Percentiles rank a stretch among this genome's conserved stretches.
phyloP scores from a whole-genome alignment of 2,113 vertebrate species.

The Phalacrocorax carbo region DNA sequence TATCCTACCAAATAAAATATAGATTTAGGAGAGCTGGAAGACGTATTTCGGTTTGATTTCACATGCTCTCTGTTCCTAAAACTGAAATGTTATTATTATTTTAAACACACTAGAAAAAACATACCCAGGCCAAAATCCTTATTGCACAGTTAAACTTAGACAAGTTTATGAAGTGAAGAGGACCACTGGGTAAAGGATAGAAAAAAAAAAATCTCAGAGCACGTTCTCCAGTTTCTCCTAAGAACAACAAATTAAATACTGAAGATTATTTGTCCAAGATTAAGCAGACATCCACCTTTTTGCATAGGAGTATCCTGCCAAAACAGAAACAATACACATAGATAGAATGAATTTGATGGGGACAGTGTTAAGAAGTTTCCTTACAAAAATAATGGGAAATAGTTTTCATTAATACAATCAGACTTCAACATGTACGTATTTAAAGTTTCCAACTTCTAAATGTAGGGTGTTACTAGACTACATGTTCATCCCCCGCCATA shows the following conservation, averaged over 20 bases:
- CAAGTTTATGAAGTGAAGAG: neutral
- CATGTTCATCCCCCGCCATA: accelerated
- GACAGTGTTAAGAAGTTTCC: neutral
- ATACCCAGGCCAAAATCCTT: neutral
- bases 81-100: neutral
- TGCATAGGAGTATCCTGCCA: neutral
- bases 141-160: neutral
- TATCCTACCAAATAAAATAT: neutral
- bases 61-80: neutral
- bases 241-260: neutral
- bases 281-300: neutral
- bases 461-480: neutral
- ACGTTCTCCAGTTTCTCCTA: neutral
- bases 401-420: neutral
- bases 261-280: neutral
- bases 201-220: neutral
- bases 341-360: neutral
- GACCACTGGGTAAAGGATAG: neutral
- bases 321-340: neutral
- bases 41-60: neutral
- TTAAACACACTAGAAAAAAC: neutral
- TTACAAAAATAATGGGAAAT: neutral
- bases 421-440: neutral
- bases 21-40: neutral
- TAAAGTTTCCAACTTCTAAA: neutral